A percentile compares a stretch with the other conserved stretches of the same genome.
phyloP scores from a whole-genome alignment of 1,140 invertebrate species.

The Papilio polyxenes region DNA sequence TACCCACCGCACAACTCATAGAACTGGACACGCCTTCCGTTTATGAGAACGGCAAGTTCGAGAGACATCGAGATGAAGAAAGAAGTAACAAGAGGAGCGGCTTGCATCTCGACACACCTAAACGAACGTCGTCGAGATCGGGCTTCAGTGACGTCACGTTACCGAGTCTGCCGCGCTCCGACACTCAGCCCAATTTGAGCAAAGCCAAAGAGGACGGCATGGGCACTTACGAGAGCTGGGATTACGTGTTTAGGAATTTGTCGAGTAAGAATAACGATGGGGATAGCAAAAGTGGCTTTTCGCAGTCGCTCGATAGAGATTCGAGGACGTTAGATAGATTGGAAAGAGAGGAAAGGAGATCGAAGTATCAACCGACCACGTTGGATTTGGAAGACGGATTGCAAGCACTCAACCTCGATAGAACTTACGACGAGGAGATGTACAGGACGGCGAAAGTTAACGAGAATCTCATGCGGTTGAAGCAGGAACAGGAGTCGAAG shows the following conservation, averaged over 20 bases:
- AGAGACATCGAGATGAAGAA: constrained; percentile 60
- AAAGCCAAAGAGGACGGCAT: constrained; percentile 82
- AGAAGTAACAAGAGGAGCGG: constrained; percentile 54
- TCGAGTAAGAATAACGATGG: constrained; percentile 87
- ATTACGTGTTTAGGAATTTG: constrained; percentile 89
- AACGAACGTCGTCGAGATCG: constrained; percentile 70
- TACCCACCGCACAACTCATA: constrained; percentile 85
- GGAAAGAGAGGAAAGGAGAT: constrained; percentile 65
- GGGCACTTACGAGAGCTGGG: constrained; percentile 87
- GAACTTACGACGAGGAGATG: constrained; percentile 71
- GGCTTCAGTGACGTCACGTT: constrained; percentile 67
- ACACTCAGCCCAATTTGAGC: constrained; percentile 74
- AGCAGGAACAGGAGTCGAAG: constrained; percentile 74
- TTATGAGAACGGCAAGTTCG: constrained; percentile 69
- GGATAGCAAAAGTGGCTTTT: constrained; percentile 83
- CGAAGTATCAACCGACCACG: constrained; percentile 76
- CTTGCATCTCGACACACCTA: constrained; percentile 54
- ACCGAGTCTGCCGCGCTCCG: constrained; percentile 72
- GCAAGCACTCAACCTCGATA: constrained; percentile 75
- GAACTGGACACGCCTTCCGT: constrained; percentile 84
- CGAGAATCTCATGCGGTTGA: constrained; percentile 79
- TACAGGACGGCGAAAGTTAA: constrained; percentile 81
- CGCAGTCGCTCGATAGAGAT: constrained; percentile 73
- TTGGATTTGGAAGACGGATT: constrained; percentile 80
- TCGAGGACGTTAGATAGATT: constrained; percentile 73